Evolutionary conservation across 2,113 vertebrate species (phyloP).

Genomic region (Ornithorhynchus anatinus): DNA sequence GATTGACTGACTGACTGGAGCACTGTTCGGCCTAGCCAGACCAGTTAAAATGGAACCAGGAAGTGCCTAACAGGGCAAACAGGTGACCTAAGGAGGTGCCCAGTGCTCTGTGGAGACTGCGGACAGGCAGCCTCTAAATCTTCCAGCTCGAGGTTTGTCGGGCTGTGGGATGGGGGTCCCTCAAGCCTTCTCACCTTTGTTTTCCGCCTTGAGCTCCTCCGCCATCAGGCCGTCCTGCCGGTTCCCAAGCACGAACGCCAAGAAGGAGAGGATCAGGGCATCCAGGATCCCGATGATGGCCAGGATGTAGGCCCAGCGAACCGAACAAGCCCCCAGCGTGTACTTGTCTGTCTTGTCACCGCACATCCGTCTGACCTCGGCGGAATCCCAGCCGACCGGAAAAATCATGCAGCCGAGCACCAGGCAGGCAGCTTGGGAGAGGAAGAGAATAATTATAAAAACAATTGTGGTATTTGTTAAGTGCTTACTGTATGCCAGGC

Average conservation of each 20-base stretch:
- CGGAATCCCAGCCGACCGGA: slow-evolving; percentile 94
- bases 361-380: slow-evolving; percentile 91
- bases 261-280: slow-evolving; percentile 94
- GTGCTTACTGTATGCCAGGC: too few relatives aligned
- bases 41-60: too few relatives aligned
- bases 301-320: slow-evolving; percentile 95
- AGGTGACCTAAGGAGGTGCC: too few relatives aligned
- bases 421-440: slow-evolving; percentile 87
- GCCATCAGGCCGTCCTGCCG: slow-evolving; percentile 95
- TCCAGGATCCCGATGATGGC: slow-evolving; percentile 97
- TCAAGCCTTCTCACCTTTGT: slow-evolving; percentile 84
- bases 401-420: slow-evolving; percentile 98
- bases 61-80: too few relatives aligned
- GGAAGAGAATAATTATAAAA: slow-evolving; percentile 30
- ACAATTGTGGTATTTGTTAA: too few relatives aligned
- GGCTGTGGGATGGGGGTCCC: slow-evolving; percentile 25
- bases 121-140: too few relatives aligned
- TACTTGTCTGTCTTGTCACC: slow-evolving; percentile 95
- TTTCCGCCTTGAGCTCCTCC: slow-evolving; percentile 94
- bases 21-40: too few relatives aligned
- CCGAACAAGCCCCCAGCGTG: slow-evolving; percentile 91
- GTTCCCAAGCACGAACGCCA: slow-evolving; percentile 96
- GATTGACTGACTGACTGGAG: too few relatives aligned
- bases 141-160: not conserved
- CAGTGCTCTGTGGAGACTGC: too few relatives aligned